Base-by-base conservation (phyloP, 2,888 invertebrate species). In the Synanthedon formicaeformis region DNA sequence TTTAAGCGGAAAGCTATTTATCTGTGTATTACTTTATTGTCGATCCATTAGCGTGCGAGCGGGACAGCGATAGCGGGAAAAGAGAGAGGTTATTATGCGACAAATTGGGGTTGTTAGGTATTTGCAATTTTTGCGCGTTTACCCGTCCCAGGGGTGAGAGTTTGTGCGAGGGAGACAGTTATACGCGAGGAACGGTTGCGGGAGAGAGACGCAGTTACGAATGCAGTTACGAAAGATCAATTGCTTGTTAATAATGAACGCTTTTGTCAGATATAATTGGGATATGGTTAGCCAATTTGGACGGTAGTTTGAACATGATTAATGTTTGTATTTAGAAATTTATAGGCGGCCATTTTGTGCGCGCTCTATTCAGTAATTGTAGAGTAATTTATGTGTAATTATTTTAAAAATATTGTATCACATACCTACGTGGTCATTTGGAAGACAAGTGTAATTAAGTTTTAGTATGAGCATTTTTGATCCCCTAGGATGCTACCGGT, bases 21-120 rank as follows among this genome's bases (percentile, higher is more conserved):
- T 86, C 81, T 74, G 75, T 79, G 77, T 80, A 86, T 87, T 87
- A 87, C 85, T 87, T 86, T 87, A 86, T 86, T 82, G 86, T 82
- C 73, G 80, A 78, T 73, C 84, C 75, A 87, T 87, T 87, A 85
- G 68, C 59, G 83, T 62, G 75, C 59, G 75, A 81, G 58, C 58
- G 67, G 64, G 81, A 81, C 55, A 58, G 71, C 54, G 58, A 56
- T 62, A 69, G 61, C 59, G 54, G 69, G 56, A 58, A 53, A 62
- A 59, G 60, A 40, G 67, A 61, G 64, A 66, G 48, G 61, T 53
- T 52, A 61, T 60, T 63, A 64, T 60, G 66, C 64, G 69, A 74
- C 75, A 78, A 79, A 78, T 77, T 76, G 74, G 71, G 72, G 73
- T 71, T 69, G 75, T 69, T 68, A 66, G 64, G 62, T 64, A 61